Percentiles rank a stretch among this genome's conserved stretches.
These are phyloP conservation scores for Ctenodactylus gundi DNA, from an alignment of 2,113 vertebrate species.

Conservation along the genomic window DNA sequence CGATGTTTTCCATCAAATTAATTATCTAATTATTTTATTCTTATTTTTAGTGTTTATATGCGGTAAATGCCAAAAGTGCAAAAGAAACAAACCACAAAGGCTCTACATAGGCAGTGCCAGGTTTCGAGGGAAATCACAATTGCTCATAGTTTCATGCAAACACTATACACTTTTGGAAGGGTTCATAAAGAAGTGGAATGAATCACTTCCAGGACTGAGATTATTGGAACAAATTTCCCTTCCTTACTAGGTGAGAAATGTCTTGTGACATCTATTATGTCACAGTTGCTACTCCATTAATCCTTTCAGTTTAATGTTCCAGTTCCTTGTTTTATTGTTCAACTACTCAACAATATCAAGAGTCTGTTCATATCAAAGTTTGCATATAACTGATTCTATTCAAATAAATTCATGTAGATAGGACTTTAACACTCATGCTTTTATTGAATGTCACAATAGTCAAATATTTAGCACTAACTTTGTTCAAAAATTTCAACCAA, in stretches of 20 bases:
- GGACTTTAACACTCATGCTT: not conserved
- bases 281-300: not conserved
- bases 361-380: not conserved
- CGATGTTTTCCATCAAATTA: not conserved
- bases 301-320: not conserved
- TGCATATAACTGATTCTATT: not conserved
- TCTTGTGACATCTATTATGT: not conserved
- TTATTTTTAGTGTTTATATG: not conserved
- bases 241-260: not conserved
- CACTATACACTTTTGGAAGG: not conserved
- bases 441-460: not conserved
- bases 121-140: not conserved
- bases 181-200: constrained; percentile 25
- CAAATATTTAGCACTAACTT: not conserved
- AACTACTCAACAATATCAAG: not conserved
- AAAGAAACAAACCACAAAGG: not conserved
- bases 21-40: constrained; percentile 8
- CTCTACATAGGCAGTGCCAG: not conserved
- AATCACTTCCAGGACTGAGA: not conserved
- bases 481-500: not conserved
- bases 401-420: not conserved
- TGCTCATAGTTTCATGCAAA: not conserved
- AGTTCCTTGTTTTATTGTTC: not conserved
- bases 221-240: not conserved
- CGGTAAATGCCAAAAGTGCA: not conserved